Conservation (phyloP, 2,797 vertebrate species). For the Pangasius djambal region DNA sequence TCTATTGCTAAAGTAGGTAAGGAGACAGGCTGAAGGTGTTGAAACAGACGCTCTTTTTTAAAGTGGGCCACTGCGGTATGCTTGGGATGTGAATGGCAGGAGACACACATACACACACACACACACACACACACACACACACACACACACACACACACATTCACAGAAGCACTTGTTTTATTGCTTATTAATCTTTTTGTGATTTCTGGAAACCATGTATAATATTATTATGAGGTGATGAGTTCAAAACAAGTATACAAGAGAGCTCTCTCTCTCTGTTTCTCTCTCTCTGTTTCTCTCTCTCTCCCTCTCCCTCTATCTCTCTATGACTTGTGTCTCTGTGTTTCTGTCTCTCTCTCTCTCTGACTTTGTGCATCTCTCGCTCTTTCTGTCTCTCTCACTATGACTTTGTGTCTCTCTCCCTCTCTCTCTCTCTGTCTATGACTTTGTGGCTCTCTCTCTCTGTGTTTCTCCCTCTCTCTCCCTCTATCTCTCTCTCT, state of each 20-base stretch:
- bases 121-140: constrained; percentile 2
- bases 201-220: not conserved
- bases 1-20: constrained; percentile 35
- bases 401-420: too few species aligned
- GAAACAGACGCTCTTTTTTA: constrained; percentile 28
- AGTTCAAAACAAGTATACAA: not conserved
- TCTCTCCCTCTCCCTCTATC: not conserved
- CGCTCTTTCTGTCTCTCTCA: too few species aligned
- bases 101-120: constrained; percentile 11
- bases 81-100: constrained; percentile 27
- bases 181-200: not conserved
- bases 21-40: constrained; percentile 25
- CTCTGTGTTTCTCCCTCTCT: too few species aligned
- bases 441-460: not conserved
- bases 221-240: constrained; percentile 14
- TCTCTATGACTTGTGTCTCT: too few species aligned
- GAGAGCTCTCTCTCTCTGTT: not conserved
- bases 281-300: not conserved
- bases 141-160: constrained; percentile 6
- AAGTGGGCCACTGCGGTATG: constrained; percentile 61
- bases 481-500: not conserved
- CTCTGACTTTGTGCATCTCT: too few species aligned
- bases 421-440: too few species aligned
- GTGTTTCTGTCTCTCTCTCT: too few species aligned
- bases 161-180: not conserved